Conservation (phyloP, 2,888 invertebrate genomes). For the Rhingia rostrata region DNA sequence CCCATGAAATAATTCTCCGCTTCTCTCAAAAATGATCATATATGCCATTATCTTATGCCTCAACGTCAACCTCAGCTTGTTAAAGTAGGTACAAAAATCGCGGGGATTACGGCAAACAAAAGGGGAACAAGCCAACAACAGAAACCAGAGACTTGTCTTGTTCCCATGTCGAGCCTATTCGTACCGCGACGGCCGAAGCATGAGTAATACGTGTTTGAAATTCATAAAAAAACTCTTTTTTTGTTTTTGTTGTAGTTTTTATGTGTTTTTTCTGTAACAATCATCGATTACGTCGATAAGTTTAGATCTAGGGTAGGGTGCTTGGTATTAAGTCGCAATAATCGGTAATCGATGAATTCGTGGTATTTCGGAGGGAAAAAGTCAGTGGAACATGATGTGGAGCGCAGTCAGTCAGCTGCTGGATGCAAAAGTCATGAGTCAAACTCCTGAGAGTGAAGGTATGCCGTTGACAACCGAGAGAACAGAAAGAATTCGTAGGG, state of each 20-base stretch:
- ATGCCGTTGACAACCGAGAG: neutral
- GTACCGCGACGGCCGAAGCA: slow-evolving; percentile 14
- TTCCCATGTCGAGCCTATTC: slow-evolving; percentile 51
- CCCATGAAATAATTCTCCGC: slow-evolving; percentile 41
- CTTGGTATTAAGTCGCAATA: slow-evolving; percentile 7
- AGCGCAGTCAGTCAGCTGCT: slow-evolving; percentile 1
- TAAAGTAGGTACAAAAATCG: slow-evolving; percentile 21
- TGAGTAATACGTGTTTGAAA: slow-evolving; percentile 59
- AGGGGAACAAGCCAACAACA: slow-evolving; percentile 41
- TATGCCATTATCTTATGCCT: slow-evolving; percentile 26
- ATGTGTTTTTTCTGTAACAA: slow-evolving; percentile 8
- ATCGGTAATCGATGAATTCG: slow-evolving; percentile 14
- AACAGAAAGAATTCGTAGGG: slow-evolving; percentile 4
- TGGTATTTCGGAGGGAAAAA: slow-evolving; percentile 47
- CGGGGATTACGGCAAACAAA: slow-evolving; percentile 26
- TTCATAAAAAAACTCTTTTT: slow-evolving; percentile 20
- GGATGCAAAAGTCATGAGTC: slow-evolving; percentile 41
- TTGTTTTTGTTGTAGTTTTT: slow-evolving; percentile 17
- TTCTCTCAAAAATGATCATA: slow-evolving; percentile 28
- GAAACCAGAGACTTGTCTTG: slow-evolving; percentile 49
- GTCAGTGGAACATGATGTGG: slow-evolving; percentile 31
- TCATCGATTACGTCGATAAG: slow-evolving; percentile 21
- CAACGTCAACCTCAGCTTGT: neutral
- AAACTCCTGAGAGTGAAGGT: slow-evolving; percentile 25
- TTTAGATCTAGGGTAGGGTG: slow-evolving; percentile 4